Percentiles rank a stretch among this genome's conserved stretches.
Evolutionary conservation across 2,797 vertebrate genomes (phyloP).

Genomic region (Pantherophis vulpinus): DNA sequence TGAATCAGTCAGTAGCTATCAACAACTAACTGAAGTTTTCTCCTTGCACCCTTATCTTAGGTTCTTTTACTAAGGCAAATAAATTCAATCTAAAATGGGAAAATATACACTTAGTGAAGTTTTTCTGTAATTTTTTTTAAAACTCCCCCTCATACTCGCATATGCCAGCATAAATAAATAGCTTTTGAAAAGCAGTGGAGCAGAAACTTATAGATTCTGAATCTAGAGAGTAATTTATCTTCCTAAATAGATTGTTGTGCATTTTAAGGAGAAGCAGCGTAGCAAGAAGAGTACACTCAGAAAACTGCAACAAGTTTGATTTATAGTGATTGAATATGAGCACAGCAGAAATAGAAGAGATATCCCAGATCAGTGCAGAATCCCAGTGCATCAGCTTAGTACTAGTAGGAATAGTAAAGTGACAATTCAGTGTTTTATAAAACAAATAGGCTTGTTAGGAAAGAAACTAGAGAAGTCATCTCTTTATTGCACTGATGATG

Average conservation of each 20-base stretch:
- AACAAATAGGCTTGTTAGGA: not conserved
- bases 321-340: not conserved
- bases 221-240: not conserved
- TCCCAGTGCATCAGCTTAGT: not conserved
- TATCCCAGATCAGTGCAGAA: not conserved
- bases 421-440: not conserved
- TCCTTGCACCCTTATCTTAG: not conserved
- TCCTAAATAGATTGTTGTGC: not conserved
- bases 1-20: not conserved
- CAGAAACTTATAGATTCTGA: not conserved
- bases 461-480: not conserved
- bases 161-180: not conserved
- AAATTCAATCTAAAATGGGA: not conserved
- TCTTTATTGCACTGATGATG: not conserved
- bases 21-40: not conserved
- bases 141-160: not conserved
- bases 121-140: not conserved
- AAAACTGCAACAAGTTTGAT: not conserved
- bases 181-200: not conserved
- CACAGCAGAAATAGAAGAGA: not conserved
- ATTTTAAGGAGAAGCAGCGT: not conserved
- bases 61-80: not conserved
- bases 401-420: not conserved
- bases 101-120: not conserved
- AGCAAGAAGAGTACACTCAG: not conserved